Conservation (phyloP, 2,888 invertebrate species). For the Zootermopsis nevadensis region DNA sequence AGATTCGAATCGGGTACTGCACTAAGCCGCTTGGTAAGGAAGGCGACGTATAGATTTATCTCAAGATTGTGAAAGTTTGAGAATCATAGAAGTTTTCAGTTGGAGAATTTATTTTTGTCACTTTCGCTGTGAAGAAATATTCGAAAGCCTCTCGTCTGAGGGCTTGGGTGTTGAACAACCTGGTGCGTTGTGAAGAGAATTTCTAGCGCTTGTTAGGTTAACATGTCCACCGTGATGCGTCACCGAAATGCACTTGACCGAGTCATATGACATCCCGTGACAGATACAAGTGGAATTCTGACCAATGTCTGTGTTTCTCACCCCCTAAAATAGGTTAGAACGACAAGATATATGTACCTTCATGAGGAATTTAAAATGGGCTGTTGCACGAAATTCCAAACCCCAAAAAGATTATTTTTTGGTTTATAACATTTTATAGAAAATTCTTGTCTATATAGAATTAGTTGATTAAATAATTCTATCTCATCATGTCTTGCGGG, state of each 20-base stretch:
- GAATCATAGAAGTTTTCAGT: neutral
- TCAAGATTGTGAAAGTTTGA: too few relatives aligned
- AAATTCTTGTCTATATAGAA: too few relatives aligned
- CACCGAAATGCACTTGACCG: conserved; percentile 25
- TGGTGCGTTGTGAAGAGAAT: conserved; percentile 8
- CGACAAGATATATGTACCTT: neutral
- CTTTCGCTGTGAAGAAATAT: neutral
- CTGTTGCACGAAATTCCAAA: neutral
- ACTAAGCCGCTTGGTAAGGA: too few relatives aligned
- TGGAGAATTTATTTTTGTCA: neutral
- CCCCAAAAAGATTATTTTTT: too few relatives aligned
- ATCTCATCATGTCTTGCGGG: too few relatives aligned
- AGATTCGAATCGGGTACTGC: too few relatives aligned
- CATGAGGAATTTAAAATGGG: neutral
- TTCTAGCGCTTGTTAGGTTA: conserved; percentile 14
- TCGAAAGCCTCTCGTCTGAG: neutral
- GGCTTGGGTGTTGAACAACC: neutral
- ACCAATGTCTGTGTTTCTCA: conserved; percentile 5
- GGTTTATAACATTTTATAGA: too few relatives aligned
- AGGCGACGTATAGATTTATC: too few relatives aligned
- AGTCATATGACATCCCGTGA: neutral
- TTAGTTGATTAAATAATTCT: too few relatives aligned
- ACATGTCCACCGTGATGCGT: conserved; percentile 10
- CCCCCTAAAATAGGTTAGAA: neutral
- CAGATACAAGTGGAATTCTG: conserved; percentile 2